Percentiles rank a stretch among this genome's conserved stretches.
phyloP scores from a whole-genome alignment of 2,113 vertebrate species.

The Hemibagrus wyckioides region DNA sequence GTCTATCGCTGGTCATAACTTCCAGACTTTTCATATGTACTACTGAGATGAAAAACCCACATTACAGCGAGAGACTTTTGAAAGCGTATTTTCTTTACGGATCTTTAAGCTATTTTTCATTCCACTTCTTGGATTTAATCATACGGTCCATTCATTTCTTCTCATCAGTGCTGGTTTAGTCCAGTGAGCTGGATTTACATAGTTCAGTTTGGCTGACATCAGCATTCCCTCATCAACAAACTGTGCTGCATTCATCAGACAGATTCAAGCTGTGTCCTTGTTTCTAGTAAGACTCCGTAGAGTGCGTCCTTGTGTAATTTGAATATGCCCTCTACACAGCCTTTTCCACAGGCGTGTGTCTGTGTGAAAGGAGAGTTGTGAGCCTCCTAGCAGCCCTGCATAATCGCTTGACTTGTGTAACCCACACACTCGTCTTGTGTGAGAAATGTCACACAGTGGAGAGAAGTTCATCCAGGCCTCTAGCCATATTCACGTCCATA shows the following conservation, averaged over 20 bases:
- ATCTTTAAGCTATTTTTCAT: not conserved
- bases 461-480: not conserved
- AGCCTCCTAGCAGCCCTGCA: slow-evolving; percentile 36
- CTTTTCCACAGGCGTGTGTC: slow-evolving; percentile 26
- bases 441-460: slow-evolving; percentile 33
- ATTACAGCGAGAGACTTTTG: not conserved
- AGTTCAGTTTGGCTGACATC: slow-evolving; percentile 33
- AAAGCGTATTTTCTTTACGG: not conserved
- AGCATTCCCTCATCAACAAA: slow-evolving; percentile 20
- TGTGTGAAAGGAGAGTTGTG: slow-evolving; percentile 6
- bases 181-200: slow-evolving; percentile 39
- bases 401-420: too few species aligned
- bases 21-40: not conserved
- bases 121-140: not conserved
- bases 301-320: slow-evolving; percentile 39
- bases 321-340: slow-evolving; percentile 31
- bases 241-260: slow-evolving; percentile 43
- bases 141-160: slow-evolving; percentile 25
- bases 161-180: slow-evolving; percentile 62
- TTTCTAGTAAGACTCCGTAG: slow-evolving; percentile 7
- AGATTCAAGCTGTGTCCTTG: slow-evolving; percentile 21
- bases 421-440: slow-evolving; percentile 46
- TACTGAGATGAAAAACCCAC: not conserved
- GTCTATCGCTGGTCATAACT: not conserved
- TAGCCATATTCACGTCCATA: not conserved